phyloP scores from a whole-genome alignment of 2,797 vertebrate genomes.

The Hemitrygon akajei region DNA sequence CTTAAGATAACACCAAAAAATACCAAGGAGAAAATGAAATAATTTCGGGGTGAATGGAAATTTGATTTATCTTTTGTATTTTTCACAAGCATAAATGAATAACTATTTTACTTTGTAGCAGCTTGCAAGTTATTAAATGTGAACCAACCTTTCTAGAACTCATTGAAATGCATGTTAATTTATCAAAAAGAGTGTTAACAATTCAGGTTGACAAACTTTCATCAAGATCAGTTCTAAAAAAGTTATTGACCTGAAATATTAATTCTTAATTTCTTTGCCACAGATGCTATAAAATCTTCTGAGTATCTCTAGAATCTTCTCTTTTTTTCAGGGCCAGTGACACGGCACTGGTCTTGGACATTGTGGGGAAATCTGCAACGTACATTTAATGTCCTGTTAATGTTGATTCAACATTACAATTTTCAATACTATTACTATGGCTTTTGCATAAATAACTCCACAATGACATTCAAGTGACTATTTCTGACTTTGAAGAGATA shows the following conservation, averaged over 20 bases:
- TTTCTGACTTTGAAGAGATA: not conserved
- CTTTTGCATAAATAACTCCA: not conserved
- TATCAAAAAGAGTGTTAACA: not conserved
- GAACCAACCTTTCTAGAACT: not conserved
- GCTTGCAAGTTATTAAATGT: not conserved
- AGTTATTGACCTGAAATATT: too few relatives aligned
- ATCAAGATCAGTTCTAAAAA: too few relatives aligned
- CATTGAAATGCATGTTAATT: not conserved
- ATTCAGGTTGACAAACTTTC: too few relatives aligned
- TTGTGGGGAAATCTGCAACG: not conserved
- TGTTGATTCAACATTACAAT: not conserved
- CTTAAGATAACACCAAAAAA: not conserved
- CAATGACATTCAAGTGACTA: not conserved
- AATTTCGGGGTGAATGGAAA: not conserved
- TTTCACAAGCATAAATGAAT: constrained; percentile 1
- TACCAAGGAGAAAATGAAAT: not conserved
- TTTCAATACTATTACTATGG: not conserved
- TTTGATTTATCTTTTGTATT: not conserved
- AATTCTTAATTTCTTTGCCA: too few relatives aligned
- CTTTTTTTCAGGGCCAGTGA: too few relatives aligned
- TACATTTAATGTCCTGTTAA: not conserved
- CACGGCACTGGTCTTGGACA: not conserved
- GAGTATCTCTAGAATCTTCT: too few relatives aligned
- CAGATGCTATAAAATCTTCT: too few relatives aligned
- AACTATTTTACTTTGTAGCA: not conserved